Conservation (phyloP, 2,113 vertebrate genomes). For the Pituophis catenifer region DNA sequence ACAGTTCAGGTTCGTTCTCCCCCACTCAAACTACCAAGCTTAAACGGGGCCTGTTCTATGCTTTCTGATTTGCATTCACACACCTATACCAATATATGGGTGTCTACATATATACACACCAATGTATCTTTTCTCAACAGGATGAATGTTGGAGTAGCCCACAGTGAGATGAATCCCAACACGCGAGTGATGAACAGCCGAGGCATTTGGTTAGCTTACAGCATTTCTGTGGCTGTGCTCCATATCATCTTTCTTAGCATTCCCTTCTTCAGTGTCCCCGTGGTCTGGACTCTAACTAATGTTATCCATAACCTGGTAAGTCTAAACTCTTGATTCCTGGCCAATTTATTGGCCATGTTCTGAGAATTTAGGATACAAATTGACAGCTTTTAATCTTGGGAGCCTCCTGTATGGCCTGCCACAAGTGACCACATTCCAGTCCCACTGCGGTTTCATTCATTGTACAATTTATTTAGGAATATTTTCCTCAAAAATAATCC, state of each 20-base stretch:
- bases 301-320: constrained; percentile 94
- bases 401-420: neutral
- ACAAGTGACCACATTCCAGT: neutral
- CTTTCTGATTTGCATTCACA: neutral
- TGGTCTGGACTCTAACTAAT: constrained; percentile 94
- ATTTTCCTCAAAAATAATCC: neutral
- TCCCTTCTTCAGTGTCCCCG: constrained; percentile 88
- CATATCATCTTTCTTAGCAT: constrained; percentile 90
- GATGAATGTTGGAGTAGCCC: constrained; percentile 96
- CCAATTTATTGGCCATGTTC: neutral
- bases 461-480: neutral
- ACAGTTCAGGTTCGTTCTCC: neutral
- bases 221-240: constrained; percentile 81
- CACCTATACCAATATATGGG: neutral
- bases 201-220: constrained; percentile 91
- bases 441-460: neutral
- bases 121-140: constrained; percentile 10
- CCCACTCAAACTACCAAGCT: too few relatives aligned
- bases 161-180: constrained; percentile 97
- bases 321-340: neutral
- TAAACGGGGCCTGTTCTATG: too few relatives aligned
- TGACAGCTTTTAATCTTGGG: neutral
- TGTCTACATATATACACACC: neutral
- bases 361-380: neutral
- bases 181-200: constrained; percentile 92